Conservation (phyloP, 2,797 vertebrate species). For the Echiichthys vipera region DNA sequence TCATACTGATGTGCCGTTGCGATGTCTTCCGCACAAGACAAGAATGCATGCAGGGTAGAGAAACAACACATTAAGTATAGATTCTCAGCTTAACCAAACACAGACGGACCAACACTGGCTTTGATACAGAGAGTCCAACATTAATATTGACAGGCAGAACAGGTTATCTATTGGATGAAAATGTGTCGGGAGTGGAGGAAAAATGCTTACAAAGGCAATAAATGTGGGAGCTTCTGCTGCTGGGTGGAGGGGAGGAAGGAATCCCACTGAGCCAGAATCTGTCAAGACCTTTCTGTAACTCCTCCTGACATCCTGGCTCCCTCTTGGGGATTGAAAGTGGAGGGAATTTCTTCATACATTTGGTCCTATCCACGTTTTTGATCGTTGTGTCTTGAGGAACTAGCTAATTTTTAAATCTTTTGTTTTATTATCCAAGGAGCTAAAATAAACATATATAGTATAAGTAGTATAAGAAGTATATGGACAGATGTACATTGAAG, state of each 20-base stretch:
- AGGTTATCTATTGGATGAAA: constrained; percentile 32
- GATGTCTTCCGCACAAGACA: background rate
- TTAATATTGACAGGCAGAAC: constrained; percentile 12
- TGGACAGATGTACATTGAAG: background rate
- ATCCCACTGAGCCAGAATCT: constrained; percentile 66
- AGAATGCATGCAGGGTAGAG: background rate
- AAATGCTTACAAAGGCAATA: constrained; percentile 70
- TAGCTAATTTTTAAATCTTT: too few species aligned
- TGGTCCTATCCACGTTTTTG: too few species aligned
- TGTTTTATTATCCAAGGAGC: too few species aligned
- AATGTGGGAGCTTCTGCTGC: constrained; percentile 33
- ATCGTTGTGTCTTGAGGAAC: too few species aligned
- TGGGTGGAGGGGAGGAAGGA: constrained; percentile 36
- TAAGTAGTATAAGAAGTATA: too few species aligned
- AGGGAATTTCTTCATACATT: background rate
- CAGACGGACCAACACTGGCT: background rate
- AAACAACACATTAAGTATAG: background rate
- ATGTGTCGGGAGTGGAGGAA: constrained; percentile 39
- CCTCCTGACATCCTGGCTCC: constrained; percentile 44
- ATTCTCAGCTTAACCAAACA: background rate
- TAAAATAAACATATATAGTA: too few species aligned
- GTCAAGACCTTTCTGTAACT: constrained; percentile 54
- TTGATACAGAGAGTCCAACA: background rate
- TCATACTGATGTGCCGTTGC: constrained; percentile 7
- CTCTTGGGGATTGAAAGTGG: constrained; percentile 6